Evolutionary conservation across 2,888 invertebrate genomes (phyloP), one percentile per base, ranked within the genome.

Genomic region (Cephus sareptanus): DNA sequence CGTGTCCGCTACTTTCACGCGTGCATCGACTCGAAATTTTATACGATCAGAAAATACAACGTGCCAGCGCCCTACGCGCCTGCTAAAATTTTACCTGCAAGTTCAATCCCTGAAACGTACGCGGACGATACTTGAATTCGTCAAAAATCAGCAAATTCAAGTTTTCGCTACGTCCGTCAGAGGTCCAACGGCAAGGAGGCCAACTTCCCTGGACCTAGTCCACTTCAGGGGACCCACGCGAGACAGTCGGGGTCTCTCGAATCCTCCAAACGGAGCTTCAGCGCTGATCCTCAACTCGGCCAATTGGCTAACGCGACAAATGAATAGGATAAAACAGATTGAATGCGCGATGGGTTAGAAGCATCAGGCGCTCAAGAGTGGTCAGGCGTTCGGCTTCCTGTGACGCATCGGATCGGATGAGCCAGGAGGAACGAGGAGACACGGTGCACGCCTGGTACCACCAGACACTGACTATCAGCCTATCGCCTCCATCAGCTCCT

Each of bases 221-320:
- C 30, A 15, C 71, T 11, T 3, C 4, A 30, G 3, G 13, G 30
- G 30, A 71, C 33, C 71, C 30, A 13, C 23, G 2, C 23, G 9
- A 56, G 23, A 56, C 56, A 9, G 0, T 0, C 23, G 9, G 23
- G 33, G 23, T 71, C 71, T 1, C 15, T 13, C 12, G 71, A 30
- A 30, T 71, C 33, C 71, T 34, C 31, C 71, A 9, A 71, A 34
- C 13, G 30, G 31, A 15, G 30, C 31, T 11, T 71, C 11, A 71
- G 71, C 3, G 30, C 71, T 6, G 71, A 15, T 71, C 12, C 74
- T 30, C 74, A 34, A 34, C 34, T 34, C 15, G 34, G 4, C 76
- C 86, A 86, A 86, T 86, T 87, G 85, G 83, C 83, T 87, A 85
- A 86, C 82, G 83, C 83, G 87, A 86, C 86, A 85, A 86, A 86